Base-by-base conservation (phyloP, 2,888 invertebrate species). In the Platycheirus rosarum region DNA sequence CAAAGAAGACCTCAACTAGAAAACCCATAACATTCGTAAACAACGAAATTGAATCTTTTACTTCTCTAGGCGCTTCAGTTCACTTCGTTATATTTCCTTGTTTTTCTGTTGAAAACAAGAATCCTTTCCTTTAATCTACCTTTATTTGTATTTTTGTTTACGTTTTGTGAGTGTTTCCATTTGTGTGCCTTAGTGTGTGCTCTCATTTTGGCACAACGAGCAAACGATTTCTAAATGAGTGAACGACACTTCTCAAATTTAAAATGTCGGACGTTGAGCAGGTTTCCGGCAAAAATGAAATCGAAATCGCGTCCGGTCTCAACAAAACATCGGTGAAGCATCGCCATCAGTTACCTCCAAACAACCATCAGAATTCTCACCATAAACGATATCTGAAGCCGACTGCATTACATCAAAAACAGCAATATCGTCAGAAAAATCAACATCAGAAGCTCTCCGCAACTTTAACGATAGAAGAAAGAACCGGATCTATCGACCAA, bases 251-350 rank as follows among this genome's bases (percentile, higher is more conserved):
- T 86, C 85, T 85, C 86, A 85, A 86, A 85, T 86, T 86, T 87
- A 88, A 89, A 89, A 90, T 91, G 90, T 90, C 90, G 88, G 89
- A 91, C 89, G 89, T 89, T 89, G 91, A 91, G 88, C 88, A 90
- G 87, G 88, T 88, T 85, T 88, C 88, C 86, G 87, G 87, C 86
- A 87, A 88, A 86, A 85, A 86, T 69, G 85, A 85, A 75, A 85
- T 85, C 85, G 85, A 86, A 80, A 84, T 82, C 66, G 84, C 75
- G 70, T 79, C 86, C 84, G 86, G 82, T 84, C 84, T 84, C 76
- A 85, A 18, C 71, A 85, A 82, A 84, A 65, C 62, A 85, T 55
- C 84, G 84, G 84, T 55, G 68, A 65, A 63, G 80, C 84, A 84
- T 73, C 79, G 85, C 23, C 16, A 16, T 29, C 60, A 57, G 18